Conservation (phyloP, 2,888 invertebrate genomes). For the Diloba caeruleocephala region DNA sequence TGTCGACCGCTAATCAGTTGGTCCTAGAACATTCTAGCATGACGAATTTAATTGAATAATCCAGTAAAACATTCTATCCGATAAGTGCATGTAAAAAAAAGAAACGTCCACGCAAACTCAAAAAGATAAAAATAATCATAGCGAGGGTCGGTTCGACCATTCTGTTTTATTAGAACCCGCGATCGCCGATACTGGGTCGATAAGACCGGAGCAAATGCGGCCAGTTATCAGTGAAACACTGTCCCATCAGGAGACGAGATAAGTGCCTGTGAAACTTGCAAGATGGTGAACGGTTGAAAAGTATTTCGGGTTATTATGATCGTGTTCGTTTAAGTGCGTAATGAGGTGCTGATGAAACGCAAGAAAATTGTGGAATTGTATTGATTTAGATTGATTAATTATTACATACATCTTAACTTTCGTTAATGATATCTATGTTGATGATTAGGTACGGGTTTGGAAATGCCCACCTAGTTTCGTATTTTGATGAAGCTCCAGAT, state of each 20-base stretch:
- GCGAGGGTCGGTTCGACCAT: slow-evolving; percentile 58
- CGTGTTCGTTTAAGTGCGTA: slow-evolving; percentile 1
- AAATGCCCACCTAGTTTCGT: no score
- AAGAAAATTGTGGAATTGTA: no score
- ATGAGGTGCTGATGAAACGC: not conserved
- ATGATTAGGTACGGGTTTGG: no score
- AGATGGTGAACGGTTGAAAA: slow-evolving; percentile 21
- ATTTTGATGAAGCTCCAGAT: no score
- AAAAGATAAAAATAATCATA: slow-evolving; percentile 74
- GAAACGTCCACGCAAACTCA: slow-evolving; percentile 43
- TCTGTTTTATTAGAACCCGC: slow-evolving; percentile 72
- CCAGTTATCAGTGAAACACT: slow-evolving; percentile 53
- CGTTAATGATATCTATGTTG: no score
- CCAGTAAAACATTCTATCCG: not conserved
- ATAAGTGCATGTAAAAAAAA: slow-evolving; percentile 23
- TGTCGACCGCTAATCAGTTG: no score
- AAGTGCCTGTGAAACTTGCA: slow-evolving; percentile 46
- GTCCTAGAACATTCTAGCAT: no score
- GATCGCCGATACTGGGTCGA: slow-evolving; percentile 60
- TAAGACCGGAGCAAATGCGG: slow-evolving; percentile 57
- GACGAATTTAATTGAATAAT: no score
- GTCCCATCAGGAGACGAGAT: slow-evolving; percentile 43
- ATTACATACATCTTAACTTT: no score
- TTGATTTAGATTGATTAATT: no score
- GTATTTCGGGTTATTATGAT: slow-evolving; percentile 5